Evolutionary conservation across 2,888 invertebrate genomes (phyloP), one percentile per base, ranked within the genome.

Genomic region (Nomada goodeniana): DNA sequence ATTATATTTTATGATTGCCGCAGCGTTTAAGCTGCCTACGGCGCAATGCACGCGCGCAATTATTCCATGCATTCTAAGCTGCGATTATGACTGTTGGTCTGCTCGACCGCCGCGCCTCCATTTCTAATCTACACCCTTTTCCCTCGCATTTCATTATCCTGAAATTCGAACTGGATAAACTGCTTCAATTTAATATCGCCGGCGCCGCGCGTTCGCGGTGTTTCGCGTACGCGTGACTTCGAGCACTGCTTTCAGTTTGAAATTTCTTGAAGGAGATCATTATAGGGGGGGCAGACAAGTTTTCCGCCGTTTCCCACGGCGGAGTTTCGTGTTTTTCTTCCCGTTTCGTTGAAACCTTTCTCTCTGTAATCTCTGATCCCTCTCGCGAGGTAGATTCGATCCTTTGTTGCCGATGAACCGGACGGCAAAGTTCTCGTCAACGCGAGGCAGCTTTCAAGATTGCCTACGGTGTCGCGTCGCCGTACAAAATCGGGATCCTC

Each of bases 61-160:
- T 91, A 91, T 91, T 91, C 90, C 89, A 90, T 90, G 90, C 90
- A 91, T 91, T 90, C 89, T 89, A 87, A 89, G 86, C 88, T 85
- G 81, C 83, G 88, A 89, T 88, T 88, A 89, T 83, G 81, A 88
- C 80, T 81, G 82, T 78, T 75, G 79, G 77, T 63, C 64, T 83
- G 78, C 79, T 64, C 84, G 70, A 23, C 64, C 67, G 44, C 67
- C 70, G 47, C 44, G 18, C 52, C 82, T 44, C 44, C 18, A 23
- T 61, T 18, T 47, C 59, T 67, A 47, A 67, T 18, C 64, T 18
- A 18, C 53, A 57, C 83, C 36, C 75, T 64, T 84, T 53, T 80
- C 61, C 71, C 67, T 74, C 81, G 57, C 69, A 81, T 81, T 81
- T 69, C 69, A 11, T 65, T 81, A 65, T 74, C 60, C 81, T 59